Evolutionary conservation across 1,140 invertebrate genomes (phyloP), one percentile per base, ranked within the genome.

Genomic region (Drosophila quadrilineata): DNA sequence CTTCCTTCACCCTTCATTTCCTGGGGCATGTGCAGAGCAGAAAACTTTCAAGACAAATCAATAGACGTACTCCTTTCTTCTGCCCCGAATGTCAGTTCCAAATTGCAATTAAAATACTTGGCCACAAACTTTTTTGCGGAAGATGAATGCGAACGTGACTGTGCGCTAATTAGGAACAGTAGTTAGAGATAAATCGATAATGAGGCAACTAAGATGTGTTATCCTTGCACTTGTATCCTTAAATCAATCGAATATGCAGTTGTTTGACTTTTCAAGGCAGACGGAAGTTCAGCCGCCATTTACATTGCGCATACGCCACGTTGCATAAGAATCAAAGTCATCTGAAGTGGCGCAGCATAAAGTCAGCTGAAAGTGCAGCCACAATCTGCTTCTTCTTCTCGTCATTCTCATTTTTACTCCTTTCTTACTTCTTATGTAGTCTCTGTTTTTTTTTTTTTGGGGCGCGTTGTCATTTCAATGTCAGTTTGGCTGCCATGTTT

Each of bases 11-110:
- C 16, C 16, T 16, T 29, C 17, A 35, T 43, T 60, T 17, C 33
- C 24, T n/a, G n/a, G n/a, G n/a, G n/a, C n/a, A 22, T 14, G n/a
- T 35, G 28, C 24, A 28, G 38, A 4, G 22, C 49, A 31, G 16
- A 43, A 68, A 73, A 77, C 67, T 59, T 79, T 79, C 45, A 69
- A 79, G 75, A 63, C 75, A 74, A 79, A 79, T 79, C 75, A 79
- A 79, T 79, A 60, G 22, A 59, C 28, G 12, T 29, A n/a, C n/a
- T n/a, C n/a, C n/a, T n/a, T n/a, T n/a, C n/a, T n/a, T n/a, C n/a
- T 6, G 14, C 41, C 33, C 57, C 33, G 22, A 43, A 57, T 65
- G 68, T 71, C 71, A 75, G 70, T 75, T 75, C 24, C 33, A 38
- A 46, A 62, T 70, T 70, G 75, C 75, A 77, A 77, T 77, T 77